Base-by-base conservation (phyloP, 2,888 invertebrate species). In the Apamea crenata region DNA sequence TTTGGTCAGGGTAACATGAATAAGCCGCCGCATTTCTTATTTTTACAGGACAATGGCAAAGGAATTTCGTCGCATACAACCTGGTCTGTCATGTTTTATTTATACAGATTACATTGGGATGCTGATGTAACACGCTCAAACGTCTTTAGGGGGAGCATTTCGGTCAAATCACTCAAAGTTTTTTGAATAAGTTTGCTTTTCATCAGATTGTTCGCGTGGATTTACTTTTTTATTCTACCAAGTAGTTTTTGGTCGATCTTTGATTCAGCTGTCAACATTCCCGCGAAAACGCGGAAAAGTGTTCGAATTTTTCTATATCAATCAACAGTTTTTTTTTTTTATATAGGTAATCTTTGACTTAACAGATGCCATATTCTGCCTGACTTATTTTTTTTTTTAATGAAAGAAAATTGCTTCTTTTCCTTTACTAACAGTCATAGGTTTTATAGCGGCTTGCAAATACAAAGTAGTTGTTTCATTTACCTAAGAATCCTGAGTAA, bases 51-150 rank as follows among this genome's bases (percentile, higher is more conserved):
- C 66, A 87, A 70, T 61, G 59, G 74, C 75, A 74, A 72, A 68
- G 67, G 77, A 81, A 81, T 76, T 83, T 66, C 32, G 53, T 77
- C 69, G 67, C 81, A 71, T 70, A 73, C 81, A 76, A 77, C 81
- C 85, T 73, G 68, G 44, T 66, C 69, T 70, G 40, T 73, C 87
- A 87, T 85, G 85, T 85, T 85, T 85, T 85, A 85, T 85, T 84
- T 85, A 85, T 68, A 84, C 81, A 85, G 85, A 85, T 85, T 85
- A 87, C 85, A 85, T 84, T 78, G 63, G 70, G 73, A 81, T 75
- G 77, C 81, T 87, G 87, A 87, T 87, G 85, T 78, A 67, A 87
- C 84, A 70, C 75, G 53, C 70, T 40, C 40, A 63, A 73, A 80
- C 68, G 70, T 77, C 84, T 84, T 73, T 53, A 44, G 73, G 73